phyloP scores from a whole-genome alignment of 2,888 invertebrate genomes.

The Bhutanitis thaidina region DNA sequence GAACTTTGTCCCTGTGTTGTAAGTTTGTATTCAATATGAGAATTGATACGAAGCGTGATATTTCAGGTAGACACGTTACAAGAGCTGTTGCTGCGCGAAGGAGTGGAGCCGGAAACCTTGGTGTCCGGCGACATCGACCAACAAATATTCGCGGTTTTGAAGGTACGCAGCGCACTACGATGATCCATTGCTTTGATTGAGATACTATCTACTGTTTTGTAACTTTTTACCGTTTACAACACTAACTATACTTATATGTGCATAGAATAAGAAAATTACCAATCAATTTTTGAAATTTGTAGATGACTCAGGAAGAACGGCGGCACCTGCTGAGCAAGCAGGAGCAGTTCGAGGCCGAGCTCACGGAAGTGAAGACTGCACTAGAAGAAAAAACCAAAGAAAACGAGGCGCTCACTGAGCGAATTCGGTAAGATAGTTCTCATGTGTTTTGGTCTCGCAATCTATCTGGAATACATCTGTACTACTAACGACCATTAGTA shows the following conservation, averaged over 20 bases:
- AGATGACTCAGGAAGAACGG: constrained; percentile 89
- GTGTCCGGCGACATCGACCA: constrained; percentile 87
- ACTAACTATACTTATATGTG: no score
- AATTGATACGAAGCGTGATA: not conserved
- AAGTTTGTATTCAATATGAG: no score
- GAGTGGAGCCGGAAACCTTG: constrained; percentile 82
- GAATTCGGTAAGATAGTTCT: constrained; percentile 73
- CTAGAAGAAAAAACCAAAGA: constrained; percentile 82
- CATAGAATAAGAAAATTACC: no score
- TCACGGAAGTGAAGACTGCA: constrained; percentile 82
- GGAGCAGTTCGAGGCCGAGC: constrained; percentile 86
- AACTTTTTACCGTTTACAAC: no score
- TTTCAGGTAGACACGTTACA: constrained; percentile 89
- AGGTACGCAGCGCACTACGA: constrained; percentile 63
- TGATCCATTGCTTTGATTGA: no score
- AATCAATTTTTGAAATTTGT: not conserved
- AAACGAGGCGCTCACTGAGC: constrained; percentile 84
- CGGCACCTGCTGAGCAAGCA: constrained; percentile 86
- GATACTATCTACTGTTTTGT: no score
- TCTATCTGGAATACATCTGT: no score
- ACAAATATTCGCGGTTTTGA: constrained; percentile 90
- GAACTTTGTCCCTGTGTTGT: no score
- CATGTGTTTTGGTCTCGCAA: not conserved
- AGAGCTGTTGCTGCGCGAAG: constrained; percentile 85
- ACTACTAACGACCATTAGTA: no score